phyloP scores from a whole-genome alignment of 2,113 vertebrate species.

The Crocuta crocuta region DNA sequence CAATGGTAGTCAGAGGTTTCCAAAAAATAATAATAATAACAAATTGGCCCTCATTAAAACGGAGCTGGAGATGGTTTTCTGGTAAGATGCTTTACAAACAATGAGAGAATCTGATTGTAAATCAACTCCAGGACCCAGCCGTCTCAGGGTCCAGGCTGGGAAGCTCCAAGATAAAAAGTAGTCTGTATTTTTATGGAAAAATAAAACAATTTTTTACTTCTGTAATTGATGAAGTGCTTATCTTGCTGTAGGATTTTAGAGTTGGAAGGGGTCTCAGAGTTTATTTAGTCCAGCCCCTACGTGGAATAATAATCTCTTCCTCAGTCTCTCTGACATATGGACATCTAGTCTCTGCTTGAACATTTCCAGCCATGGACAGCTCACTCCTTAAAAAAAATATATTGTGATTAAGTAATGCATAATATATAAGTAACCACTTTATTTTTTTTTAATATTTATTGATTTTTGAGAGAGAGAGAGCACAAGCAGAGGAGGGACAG shows the following conservation, averaged over 20 bases:
- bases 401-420: neutral
- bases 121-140: constrained; percentile 61
- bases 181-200: constrained; percentile 67
- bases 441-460: no score
- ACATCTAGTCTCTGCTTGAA: neutral
- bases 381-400: neutral
- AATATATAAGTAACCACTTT: neutral
- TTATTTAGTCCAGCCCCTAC: constrained; percentile 24
- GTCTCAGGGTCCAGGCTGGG: constrained; percentile 27
- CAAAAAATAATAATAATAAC: constrained; percentile 50
- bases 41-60: constrained; percentile 77
- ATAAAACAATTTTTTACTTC: constrained; percentile 59
- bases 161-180: constrained; percentile 69
- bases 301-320: neutral
- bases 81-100: constrained; percentile 70
- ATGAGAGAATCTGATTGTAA: constrained; percentile 74
- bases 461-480: no score
- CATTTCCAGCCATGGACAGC: neutral
- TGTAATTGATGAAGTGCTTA: constrained; percentile 71
- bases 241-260: constrained; percentile 70
- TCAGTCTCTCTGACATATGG: neutral
- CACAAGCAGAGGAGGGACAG: no score
- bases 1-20: constrained; percentile 53
- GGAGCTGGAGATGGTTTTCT: constrained; percentile 75
- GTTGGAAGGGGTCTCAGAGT: constrained; percentile 47